Conservation (phyloP, 2,888 invertebrate genomes). For the Lasioglossum oenotherae region DNA sequence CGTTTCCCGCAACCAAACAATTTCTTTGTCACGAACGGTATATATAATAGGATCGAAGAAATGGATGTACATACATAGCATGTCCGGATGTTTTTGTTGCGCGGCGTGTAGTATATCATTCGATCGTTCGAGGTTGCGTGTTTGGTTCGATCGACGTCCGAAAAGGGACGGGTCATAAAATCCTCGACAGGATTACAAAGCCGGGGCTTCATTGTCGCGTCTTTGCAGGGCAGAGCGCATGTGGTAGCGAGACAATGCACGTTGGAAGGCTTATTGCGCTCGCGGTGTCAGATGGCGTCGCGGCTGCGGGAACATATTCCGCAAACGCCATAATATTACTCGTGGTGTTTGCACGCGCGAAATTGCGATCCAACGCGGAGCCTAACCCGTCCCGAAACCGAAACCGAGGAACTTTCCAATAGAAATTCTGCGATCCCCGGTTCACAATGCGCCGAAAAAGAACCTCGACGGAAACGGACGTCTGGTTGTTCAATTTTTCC, state of each 20-base stretch:
- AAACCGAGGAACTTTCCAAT: conserved; percentile 28
- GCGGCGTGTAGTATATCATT: neutral
- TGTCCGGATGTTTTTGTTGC: neutral
- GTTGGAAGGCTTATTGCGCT: conserved; percentile 49
- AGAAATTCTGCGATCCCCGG: conserved; percentile 16
- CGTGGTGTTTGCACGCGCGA: conserved; percentile 43
- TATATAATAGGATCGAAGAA: neutral
- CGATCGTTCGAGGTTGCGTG: neutral
- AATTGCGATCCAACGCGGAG: conserved; percentile 41
- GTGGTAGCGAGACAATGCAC: conserved; percentile 51
- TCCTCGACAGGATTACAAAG: conserved; percentile 35
- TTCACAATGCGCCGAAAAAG: neutral
- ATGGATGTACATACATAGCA: neutral
- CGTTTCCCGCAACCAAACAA: neutral
- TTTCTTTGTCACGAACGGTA: neutral
- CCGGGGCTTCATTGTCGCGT: conserved; percentile 54
- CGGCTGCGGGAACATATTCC: conserved; percentile 37
- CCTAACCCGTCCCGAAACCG: conserved; percentile 3
- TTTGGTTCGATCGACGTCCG: neutral
- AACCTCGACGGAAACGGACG: neutral
- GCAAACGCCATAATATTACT: conserved; percentile 11
- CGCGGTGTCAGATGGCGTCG: conserved; percentile 55
- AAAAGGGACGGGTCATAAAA: conserved; percentile 32
- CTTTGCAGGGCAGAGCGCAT: conserved; percentile 39
- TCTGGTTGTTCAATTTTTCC: conserved; percentile 25